Base-by-base conservation (phyloP, 2,113 vertebrate species). In the Podarcis raffonei region DNA sequence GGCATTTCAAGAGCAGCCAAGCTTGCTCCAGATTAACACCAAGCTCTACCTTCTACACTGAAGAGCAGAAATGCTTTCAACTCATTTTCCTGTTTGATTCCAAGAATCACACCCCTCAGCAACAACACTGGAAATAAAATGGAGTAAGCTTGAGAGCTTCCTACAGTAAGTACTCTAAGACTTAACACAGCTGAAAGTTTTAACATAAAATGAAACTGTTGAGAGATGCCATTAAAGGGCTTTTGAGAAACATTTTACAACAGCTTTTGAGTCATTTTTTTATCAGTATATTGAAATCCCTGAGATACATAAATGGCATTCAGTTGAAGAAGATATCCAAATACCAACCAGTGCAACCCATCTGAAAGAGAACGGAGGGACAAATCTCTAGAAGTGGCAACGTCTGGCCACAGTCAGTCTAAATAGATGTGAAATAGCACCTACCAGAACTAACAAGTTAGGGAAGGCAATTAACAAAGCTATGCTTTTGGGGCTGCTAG, bases 351-450 rank as follows among this genome's bases (percentile, higher is more conserved):
- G 20, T 68, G 87, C 39, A 83, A 39, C 82, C 68, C 85, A 71
- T 90, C 78, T 87, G n/a, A 94, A 92, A 90, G 77, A 81, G 86
- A 94, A 86, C 25, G 8, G 39, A 90, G 66, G n/a, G 81, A 18
- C 74, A 89, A 83, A 15, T 57, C 89, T 81, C 68, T 12, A 77
- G 68, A 87, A 66, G 4, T 23, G 89, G 80, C 71, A 42, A 75
- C 62, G 71, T n/a, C 68, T 91, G 89, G 85, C 81, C 92, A 30
- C 39, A 42, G 62, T 80, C 66, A 90, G 48, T 69, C 69, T n/a
- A 8, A 15, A 32, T 7, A 69, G 81, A 15, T 68, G 11, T 83
- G 53, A 42, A 90, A 77, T 2, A 69, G 57, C 13, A 32, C 12
- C 91, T 81, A 92, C 35, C 27, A 69, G 75, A 89, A 68, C 35